Evolutionary conservation across 2,888 invertebrate species (phyloP).

Genomic region (Brenthis hecate): DNA sequence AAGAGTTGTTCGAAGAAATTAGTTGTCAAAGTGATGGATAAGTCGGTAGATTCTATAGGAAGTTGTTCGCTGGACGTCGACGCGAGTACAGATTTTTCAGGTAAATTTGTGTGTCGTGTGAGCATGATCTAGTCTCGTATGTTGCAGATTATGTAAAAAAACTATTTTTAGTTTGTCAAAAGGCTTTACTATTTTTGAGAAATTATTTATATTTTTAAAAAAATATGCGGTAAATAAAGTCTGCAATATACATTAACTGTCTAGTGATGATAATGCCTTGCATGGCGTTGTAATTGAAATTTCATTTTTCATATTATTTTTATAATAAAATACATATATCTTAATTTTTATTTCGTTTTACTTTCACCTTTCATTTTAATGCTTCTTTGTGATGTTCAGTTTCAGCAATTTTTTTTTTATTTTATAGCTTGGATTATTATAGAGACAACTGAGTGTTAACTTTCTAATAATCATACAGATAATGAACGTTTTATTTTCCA

Average conservation of each 20-base stretch:
- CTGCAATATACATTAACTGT: constrained; percentile 15
- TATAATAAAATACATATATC: constrained; percentile 34
- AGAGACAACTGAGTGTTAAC: neutral
- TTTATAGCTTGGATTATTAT: neutral
- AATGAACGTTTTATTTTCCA: neutral
- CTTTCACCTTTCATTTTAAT: constrained; percentile 37
- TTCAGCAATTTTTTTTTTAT: constrained; percentile 23
- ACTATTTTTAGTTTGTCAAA: constrained; percentile 4
- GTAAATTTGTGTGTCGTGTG: constrained; percentile 72
- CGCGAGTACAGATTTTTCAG: constrained; percentile 88
- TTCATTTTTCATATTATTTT: constrained; percentile 17
- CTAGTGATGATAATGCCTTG: constrained; percentile 7
- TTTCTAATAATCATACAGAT: constrained; percentile 11
- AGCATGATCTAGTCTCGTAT: constrained; percentile 28
- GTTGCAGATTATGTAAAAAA: constrained; percentile 17
- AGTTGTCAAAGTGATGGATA: constrained; percentile 85
- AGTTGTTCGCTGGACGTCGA: constrained; percentile 94
- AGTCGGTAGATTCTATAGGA: constrained; percentile 92
- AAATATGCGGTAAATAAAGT: neutral
- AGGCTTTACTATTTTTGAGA: neutral
- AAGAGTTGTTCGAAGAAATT: constrained; percentile 64
- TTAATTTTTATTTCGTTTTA: constrained; percentile 38
- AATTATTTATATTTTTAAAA: no score
- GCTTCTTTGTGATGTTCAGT: constrained; percentile 27
- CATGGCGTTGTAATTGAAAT: constrained; percentile 2